Conservation (phyloP, 2,113 vertebrate species). For the Mastomys coucha region DNA sequence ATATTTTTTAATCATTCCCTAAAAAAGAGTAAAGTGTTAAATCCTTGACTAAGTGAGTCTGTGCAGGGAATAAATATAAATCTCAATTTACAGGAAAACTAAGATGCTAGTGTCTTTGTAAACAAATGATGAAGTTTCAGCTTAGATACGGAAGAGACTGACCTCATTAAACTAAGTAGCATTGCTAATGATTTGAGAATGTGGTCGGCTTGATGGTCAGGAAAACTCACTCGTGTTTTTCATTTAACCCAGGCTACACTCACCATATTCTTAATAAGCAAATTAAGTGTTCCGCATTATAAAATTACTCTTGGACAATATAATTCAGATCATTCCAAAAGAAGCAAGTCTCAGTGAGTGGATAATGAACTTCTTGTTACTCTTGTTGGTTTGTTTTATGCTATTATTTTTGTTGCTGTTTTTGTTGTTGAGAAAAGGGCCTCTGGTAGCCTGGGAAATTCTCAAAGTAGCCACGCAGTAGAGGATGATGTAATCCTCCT, state of each 20-base stretch:
- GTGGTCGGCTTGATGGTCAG: conserved; percentile 29
- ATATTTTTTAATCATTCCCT: conserved; percentile 51
- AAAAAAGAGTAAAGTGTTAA: not conserved
- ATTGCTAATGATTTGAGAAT: conserved; percentile 68
- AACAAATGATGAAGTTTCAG: conserved; percentile 38
- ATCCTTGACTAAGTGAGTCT: conserved; percentile 12
- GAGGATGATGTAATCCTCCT: too few relatives aligned
- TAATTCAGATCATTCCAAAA: conserved; percentile 17
- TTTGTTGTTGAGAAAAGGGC: not conserved
- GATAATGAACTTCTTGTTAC: not conserved
- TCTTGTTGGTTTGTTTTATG: not conserved
- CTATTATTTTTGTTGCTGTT: not conserved
- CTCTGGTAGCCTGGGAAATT: too few relatives aligned
- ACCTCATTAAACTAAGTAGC: conserved; percentile 43
- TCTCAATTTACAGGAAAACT: conserved; percentile 11
- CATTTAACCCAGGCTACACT: conserved; percentile 65
- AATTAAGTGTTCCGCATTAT: conserved; percentile 44
- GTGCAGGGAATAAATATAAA: conserved; percentile 18
- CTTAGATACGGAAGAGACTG: not conserved
- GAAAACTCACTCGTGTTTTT: conserved; percentile 69
- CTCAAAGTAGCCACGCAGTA: not conserved
- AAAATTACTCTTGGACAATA: conserved; percentile 18
- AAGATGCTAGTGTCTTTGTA: not conserved
- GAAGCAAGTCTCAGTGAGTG: not conserved
- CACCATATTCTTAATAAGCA: not conserved